Evolutionary conservation across 2,113 vertebrate genomes (phyloP).

Genomic region (Thamnophis sirtalis): DNA sequence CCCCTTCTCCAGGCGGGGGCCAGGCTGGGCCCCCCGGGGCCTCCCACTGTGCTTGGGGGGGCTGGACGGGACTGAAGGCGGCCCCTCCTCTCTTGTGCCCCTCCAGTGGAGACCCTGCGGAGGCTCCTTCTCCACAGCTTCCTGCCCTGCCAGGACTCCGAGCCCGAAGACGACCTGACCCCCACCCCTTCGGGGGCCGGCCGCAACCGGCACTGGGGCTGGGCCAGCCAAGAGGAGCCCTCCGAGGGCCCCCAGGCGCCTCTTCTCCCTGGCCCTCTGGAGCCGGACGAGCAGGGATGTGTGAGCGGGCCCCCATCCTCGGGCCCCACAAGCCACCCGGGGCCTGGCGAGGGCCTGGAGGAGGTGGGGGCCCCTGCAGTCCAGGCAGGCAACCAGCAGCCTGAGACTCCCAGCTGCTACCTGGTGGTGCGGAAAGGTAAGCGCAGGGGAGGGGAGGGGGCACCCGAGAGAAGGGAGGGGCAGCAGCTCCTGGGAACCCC

Average conservation of each 20-base stretch:
- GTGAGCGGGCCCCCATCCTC: background rate
- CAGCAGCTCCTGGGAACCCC: background rate
- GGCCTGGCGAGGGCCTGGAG: background rate
- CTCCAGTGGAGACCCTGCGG: conserved; percentile 68
- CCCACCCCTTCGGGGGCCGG: conserved; percentile 56
- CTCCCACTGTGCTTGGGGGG: background rate
- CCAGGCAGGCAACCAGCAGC: background rate
- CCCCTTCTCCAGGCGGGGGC: background rate
- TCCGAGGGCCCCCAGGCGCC: fast-evolving
- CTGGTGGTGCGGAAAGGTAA: conserved; percentile 74
- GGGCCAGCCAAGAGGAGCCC: background rate
- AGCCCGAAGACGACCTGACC: conserved; percentile 60
- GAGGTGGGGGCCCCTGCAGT: conserved; percentile 19
- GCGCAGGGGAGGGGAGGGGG: background rate
- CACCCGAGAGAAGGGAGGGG: background rate
- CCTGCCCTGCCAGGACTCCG: conserved; percentile 6
- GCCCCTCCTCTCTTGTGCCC: fast-evolving
- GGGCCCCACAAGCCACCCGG: background rate
- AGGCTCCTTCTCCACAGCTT: conserved; percentile 60
- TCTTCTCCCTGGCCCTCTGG: background rate
- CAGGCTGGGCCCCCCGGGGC: background rate
- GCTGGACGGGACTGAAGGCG: background rate
- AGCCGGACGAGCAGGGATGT: background rate
- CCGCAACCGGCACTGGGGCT: conserved; percentile 45
- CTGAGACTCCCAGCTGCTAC: conserved; percentile 32